A percentile compares a stretch with the other conserved stretches of the same genome.
phyloP scores from a whole-genome alignment of 2,113 vertebrate species.

The Microcebus murinus region DNA sequence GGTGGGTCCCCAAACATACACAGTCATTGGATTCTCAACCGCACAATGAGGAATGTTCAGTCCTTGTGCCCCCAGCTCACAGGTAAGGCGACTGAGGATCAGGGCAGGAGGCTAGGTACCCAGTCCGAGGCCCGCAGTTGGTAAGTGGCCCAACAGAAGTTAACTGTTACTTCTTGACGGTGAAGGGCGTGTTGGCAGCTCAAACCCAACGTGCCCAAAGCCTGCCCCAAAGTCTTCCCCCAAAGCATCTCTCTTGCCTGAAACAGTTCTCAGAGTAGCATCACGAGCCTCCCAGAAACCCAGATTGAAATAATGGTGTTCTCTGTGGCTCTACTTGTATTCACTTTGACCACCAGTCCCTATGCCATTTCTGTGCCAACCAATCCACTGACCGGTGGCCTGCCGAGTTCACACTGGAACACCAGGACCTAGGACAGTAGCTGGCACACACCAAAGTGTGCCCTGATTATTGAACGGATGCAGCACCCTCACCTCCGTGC shows the following conservation, averaged over 20 bases:
- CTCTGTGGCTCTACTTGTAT: background rate
- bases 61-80: background rate
- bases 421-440: background rate
- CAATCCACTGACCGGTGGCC: background rate
- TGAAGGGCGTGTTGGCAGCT: background rate
- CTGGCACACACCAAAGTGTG: no score
- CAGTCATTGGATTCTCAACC: background rate
- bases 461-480: fast-evolving
- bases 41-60: fast-evolving
- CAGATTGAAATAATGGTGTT: background rate
- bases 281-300: no score
- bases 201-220: no score
- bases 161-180: no score
- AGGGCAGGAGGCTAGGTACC: background rate
- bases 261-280: background rate
- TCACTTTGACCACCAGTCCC: background rate
- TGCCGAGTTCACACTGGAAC: background rate
- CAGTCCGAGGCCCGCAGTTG: background rate
- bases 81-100: background rate
- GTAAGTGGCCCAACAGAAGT: background rate
- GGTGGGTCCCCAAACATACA: background rate
- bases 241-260: background rate
- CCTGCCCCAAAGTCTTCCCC: no score
- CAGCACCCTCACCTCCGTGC: no score
- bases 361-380: background rate